phyloP scores from a whole-genome alignment of 2,797 vertebrate species.

The Gallinago stenura region DNA sequence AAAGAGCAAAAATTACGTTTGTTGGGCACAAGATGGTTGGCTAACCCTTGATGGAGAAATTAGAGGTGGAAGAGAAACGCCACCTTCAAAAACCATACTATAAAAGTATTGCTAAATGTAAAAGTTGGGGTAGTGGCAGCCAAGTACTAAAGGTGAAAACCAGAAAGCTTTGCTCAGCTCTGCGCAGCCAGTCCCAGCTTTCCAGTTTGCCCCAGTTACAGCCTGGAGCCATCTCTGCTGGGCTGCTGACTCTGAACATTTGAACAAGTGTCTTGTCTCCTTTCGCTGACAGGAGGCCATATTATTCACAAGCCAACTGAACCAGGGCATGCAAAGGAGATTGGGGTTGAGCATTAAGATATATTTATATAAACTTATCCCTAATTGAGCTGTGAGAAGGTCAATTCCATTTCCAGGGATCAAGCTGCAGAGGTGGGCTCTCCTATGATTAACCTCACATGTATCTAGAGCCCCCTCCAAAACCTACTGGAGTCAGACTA shows the following conservation, averaged over 20 bases:
- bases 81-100: neutral
- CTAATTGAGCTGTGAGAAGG: neutral
- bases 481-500: neutral
- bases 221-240: neutral
- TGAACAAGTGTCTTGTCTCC: neutral
- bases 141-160: neutral
- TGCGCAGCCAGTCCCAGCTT: neutral
- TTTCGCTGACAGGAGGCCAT: neutral
- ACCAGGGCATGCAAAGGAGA: neutral
- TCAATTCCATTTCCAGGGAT: conserved; percentile 44
- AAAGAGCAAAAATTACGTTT: neutral
- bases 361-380: conserved; percentile 22
- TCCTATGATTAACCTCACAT: neutral
- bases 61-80: neutral
- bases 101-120: neutral
- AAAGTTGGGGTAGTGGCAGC: neutral
- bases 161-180: neutral
- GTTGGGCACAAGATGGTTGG: neutral
- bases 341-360: neutral
- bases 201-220: neutral
- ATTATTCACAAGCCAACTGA: neutral
- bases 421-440: neutral
- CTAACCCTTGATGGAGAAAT: neutral
- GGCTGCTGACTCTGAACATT: neutral
- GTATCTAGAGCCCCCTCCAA: neutral